Conservation (phyloP, 1,140 invertebrate species). For the Euwallacea fornicatus region DNA sequence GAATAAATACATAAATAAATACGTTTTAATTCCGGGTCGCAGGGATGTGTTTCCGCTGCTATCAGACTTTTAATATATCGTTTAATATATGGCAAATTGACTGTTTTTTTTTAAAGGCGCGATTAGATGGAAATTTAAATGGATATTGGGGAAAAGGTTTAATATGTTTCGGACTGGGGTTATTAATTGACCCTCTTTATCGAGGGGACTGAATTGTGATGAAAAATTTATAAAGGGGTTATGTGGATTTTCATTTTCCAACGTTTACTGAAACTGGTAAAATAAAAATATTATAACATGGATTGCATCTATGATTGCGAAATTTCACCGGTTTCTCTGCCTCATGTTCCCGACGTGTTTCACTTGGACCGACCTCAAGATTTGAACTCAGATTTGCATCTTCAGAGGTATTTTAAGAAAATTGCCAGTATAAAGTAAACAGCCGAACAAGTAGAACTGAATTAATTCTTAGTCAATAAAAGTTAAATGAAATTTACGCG, state of each 20-base stretch:
- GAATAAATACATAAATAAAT: slow-evolving; percentile 34
- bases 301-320: too few relatives aligned
- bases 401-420: not conserved
- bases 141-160: not conserved
- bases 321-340: too few relatives aligned
- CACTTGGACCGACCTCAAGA: too few relatives aligned
- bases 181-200: not conserved
- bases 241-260: not conserved
- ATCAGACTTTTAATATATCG: slow-evolving; percentile 8
- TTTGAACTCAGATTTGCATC: not conserved
- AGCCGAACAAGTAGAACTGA: slow-evolving; percentile 17
- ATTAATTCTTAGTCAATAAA: slow-evolving; percentile 25
- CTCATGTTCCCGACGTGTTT: too few relatives aligned
- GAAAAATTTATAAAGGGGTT: not conserved
- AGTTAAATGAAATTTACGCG: slow-evolving; percentile 18
- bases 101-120: slow-evolving; percentile 9
- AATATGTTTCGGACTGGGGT: not conserved
- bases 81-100: slow-evolving; percentile 20
- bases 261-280: not conserved
- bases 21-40: slow-evolving; percentile 21
- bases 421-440: slow-evolving; percentile 12
- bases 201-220: not conserved
- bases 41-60: slow-evolving; percentile 14
- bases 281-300: too few relatives aligned
- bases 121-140: slow-evolving; percentile 12